Evolutionary conservation across 1,140 invertebrate genomes (phyloP), one percentile per base, ranked within the genome.

Genomic region (Drosophila ercepeae): DNA sequence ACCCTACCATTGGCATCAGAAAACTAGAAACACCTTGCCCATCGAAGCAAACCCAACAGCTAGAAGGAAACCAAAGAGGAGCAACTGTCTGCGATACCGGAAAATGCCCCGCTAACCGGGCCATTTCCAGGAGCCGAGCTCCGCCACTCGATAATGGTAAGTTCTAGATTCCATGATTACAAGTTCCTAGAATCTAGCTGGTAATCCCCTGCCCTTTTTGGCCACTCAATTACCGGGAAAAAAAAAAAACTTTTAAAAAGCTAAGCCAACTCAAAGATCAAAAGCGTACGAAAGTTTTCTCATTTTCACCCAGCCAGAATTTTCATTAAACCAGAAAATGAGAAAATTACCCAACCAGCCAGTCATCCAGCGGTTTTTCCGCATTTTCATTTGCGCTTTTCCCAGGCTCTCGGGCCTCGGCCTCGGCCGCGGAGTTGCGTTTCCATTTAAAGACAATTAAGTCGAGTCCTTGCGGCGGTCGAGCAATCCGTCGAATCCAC

Each of bases 321-420:
- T 89, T 82, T 82, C 82, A 88, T 77, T 88, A 83, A 88, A 78
- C 78, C 78, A 76, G 82, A 88, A 88, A 88, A 88, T 88, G 78
- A 88, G 82, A 89, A 88, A 88, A 88, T 88, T 78, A 82, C 48
- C 50, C 69, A 64, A 61, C 63, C 34, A 59, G 11, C 61, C 34
- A 64, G 53, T 25, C 19, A 32, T 13, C 14, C 7, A 49, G 36
- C 32, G 54, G 65, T 61, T 81, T 55, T 74, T 39, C 59, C 69
- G 39, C 58, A 41, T 75, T 68, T 70, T 60, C 41, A 55, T 65
- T 51, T 54, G 36, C 46, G 50, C 57, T 67, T 72, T 64, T 49
- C 48, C 70, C 44, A 52, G 53, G 36, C 36, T 14, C 44, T 53
- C 50, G 23, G 41, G 14, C 58, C 46, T 21, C 48, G 52, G 59